These are phyloP conservation scores for Drosophila peninsularis DNA, from an alignment of 2,888 invertebrate species.

Conservation along the genomic window DNA sequence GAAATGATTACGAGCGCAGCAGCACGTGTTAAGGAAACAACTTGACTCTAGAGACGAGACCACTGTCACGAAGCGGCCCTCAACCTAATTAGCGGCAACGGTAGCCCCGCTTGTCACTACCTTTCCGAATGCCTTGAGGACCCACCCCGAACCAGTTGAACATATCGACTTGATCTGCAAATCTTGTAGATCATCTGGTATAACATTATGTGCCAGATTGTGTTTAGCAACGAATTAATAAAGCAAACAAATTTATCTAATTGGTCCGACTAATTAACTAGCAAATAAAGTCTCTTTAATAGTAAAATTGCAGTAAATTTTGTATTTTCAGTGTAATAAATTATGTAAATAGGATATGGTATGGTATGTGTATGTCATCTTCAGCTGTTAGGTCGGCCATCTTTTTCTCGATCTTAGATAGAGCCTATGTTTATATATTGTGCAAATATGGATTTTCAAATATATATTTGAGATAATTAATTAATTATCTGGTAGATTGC, in stretches of 20 bases:
- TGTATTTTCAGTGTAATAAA: too few species aligned
- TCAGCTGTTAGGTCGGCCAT: too few species aligned
- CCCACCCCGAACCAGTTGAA: slow-evolving; percentile 53
- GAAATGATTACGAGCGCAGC: slow-evolving; percentile 64
- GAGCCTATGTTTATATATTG: too few species aligned
- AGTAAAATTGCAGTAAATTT: too few species aligned
- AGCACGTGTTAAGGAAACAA: slow-evolving; percentile 71
- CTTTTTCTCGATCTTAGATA: too few species aligned
- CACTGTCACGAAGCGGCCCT: slow-evolving; percentile 8
- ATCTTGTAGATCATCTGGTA: neutral
- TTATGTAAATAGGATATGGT: too few species aligned
- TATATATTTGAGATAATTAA: too few species aligned
- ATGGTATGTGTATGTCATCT: too few species aligned
- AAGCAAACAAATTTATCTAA: neutral
- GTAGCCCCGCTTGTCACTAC: slow-evolving; percentile 69
- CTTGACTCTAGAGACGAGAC: slow-evolving; percentile 29
- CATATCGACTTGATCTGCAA: neutral
- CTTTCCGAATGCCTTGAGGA: slow-evolving; percentile 26
- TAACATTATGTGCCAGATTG: neutral
- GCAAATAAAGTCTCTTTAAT: neutral
- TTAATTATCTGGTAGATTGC: too few species aligned
- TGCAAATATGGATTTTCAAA: too few species aligned
- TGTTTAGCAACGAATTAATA: neutral
- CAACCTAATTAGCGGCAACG: slow-evolving; percentile 61
- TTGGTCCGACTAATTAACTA: neutral